Conservation (phyloP, 2,797 vertebrate species). For the Neopelma chrysocephalum region DNA sequence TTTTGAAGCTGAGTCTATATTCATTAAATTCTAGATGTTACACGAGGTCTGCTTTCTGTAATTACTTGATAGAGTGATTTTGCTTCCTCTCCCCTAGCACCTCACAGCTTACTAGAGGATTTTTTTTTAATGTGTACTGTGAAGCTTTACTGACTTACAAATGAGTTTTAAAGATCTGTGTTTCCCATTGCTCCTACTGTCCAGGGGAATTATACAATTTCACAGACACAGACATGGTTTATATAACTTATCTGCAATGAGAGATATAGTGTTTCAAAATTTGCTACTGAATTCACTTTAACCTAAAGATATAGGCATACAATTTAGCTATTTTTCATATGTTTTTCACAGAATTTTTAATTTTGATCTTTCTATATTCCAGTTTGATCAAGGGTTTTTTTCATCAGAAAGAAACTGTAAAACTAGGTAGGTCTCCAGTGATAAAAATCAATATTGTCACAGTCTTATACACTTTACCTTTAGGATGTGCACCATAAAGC, state of each 20-base stretch:
- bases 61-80: background rate
- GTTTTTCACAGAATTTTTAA: background rate
- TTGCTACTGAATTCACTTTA: background rate
- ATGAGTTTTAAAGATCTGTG: background rate
- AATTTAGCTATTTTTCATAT: background rate
- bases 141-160: background rate
- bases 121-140: background rate
- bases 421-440: background rate
- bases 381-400: background rate
- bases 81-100: background rate
- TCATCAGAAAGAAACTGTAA: background rate
- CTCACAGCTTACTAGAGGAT: background rate
- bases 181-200: background rate
- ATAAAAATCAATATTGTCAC: background rate
- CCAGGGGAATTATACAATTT: background rate
- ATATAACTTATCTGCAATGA: background rate
- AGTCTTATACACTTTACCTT: background rate
- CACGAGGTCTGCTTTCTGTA: background rate
- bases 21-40: background rate
- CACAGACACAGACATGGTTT: background rate
- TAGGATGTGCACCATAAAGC: background rate
- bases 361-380: background rate
- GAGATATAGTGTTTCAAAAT: background rate
- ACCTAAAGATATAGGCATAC: background rate
- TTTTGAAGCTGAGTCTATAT: background rate